These are phyloP conservation scores for Drosophila teissieri DNA, from an alignment of 1,140 invertebrate genomes.

Conservation along the genomic window DNA sequence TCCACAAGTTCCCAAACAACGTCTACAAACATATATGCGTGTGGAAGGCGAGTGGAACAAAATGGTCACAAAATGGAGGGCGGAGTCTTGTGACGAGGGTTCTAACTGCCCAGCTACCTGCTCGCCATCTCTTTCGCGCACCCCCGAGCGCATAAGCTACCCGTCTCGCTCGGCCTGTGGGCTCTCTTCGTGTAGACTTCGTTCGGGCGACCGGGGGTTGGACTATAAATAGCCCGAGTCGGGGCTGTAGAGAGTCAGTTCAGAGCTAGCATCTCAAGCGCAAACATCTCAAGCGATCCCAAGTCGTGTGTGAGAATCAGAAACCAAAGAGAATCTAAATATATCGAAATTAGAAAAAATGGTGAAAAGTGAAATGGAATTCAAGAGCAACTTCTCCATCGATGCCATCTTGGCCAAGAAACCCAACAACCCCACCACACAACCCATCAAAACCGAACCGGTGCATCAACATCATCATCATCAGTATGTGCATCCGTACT, in stretches of 20 bases:
- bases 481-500: conserved; percentile 76
- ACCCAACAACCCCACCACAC: conserved; percentile 29
- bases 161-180: conserved; percentile 12
- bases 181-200: conserved; percentile 41
- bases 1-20: conserved; percentile 79
- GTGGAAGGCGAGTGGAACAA: conserved; percentile 78
- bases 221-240: conserved; percentile 67
- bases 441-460: conserved; percentile 63
- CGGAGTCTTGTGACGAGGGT: conserved; percentile 37
- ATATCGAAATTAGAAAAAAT: conserved; percentile 22
- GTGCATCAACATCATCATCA: conserved; percentile 33
- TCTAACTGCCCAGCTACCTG: conserved; percentile 10
- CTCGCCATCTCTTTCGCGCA: neutral
- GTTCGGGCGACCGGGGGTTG: conserved; percentile 30
- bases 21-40: conserved; percentile 14
- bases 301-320: conserved; percentile 39
- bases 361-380: conserved; percentile 84
- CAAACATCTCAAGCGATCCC: conserved; percentile 33
- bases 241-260: conserved; percentile 65
- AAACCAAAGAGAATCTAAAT: conserved; percentile 6
- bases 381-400: conserved; percentile 89
- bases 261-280: conserved; percentile 60
- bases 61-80: conserved; percentile 64
- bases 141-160: neutral
- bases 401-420: conserved; percentile 88